A percentile compares a stretch with the other conserved stretches of the same genome.
phyloP scores from a whole-genome alignment of 2,113 vertebrate species.

The Alethe diademata region DNA sequence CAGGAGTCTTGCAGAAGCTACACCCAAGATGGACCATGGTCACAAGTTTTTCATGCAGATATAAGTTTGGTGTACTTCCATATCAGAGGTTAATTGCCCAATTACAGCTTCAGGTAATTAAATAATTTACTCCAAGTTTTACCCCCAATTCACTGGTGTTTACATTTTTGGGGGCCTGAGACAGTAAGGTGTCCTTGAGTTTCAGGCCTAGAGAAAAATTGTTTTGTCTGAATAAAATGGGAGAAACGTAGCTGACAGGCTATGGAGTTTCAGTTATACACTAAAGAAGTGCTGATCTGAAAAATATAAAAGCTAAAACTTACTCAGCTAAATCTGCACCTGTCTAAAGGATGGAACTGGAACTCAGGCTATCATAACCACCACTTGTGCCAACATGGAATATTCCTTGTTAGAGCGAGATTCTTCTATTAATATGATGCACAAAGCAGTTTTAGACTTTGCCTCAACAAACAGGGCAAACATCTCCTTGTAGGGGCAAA shows the following conservation, averaged over 20 bases:
- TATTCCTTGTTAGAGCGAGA: neutral
- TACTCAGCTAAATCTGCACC: neutral
- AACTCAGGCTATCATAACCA: neutral
- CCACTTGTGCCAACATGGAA: neutral
- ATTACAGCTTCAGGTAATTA: neutral
- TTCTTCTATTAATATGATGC: neutral
- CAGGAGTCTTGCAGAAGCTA: neutral
- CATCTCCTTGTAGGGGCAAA: neutral
- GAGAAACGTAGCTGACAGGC: neutral
- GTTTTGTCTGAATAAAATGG: neutral
- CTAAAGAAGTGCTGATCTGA: neutral
- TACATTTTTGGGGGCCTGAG: neutral
- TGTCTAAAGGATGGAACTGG: neutral
- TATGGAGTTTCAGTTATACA: neutral
- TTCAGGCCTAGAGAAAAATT: neutral
- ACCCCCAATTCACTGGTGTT: neutral
- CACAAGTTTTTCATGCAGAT: accelerated
- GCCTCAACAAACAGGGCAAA: neutral
- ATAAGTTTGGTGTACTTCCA: neutral
- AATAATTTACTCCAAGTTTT: neutral
- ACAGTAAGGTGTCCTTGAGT: neutral
- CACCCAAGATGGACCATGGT: accelerated
- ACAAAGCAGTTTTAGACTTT: neutral
- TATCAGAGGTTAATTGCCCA: neutral
- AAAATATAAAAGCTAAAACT: neutral